These are phyloP conservation scores for Podargus strigoides DNA, from an alignment of 2,797 vertebrate genomes.

Conservation along the genomic window DNA sequence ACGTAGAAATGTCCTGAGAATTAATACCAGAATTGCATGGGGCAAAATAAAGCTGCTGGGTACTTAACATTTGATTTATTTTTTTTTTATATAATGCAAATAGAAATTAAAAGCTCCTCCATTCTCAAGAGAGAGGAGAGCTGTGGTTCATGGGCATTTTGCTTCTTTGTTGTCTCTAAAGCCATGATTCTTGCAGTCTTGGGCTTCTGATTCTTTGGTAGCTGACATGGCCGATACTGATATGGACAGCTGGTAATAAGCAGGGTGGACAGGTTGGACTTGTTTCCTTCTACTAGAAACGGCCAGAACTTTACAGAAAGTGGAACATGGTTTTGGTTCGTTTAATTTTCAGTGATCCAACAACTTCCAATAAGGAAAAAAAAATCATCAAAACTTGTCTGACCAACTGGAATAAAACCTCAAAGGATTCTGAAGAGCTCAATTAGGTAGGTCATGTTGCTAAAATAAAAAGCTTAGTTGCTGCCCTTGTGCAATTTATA, in stretches of 20 bases:
- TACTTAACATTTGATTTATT: neutral
- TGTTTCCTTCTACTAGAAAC: neutral
- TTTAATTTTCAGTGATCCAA: neutral
- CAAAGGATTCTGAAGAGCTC: neutral
- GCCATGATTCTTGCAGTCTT: neutral
- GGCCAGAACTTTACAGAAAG: neutral
- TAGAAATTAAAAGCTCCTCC: neutral
- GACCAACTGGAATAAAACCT: neutral
- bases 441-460: neutral
- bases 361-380: neutral
- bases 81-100: too few relatives aligned
- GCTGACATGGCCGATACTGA: neutral
- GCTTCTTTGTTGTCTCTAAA: neutral
- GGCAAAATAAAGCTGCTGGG: neutral
- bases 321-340: neutral
- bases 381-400: neutral
- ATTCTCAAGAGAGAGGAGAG: neutral
- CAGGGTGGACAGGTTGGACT: neutral
- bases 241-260: neutral
- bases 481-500: neutral
- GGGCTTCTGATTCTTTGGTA: neutral
- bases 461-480: slow-evolving; percentile 18
- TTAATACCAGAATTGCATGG: neutral
- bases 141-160: neutral
- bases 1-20: neutral